Evolutionary conservation across 2,797 vertebrate genomes (phyloP), one percentile per base, ranked within the genome.

Genomic region (Cirrhinus mrigala): DNA sequence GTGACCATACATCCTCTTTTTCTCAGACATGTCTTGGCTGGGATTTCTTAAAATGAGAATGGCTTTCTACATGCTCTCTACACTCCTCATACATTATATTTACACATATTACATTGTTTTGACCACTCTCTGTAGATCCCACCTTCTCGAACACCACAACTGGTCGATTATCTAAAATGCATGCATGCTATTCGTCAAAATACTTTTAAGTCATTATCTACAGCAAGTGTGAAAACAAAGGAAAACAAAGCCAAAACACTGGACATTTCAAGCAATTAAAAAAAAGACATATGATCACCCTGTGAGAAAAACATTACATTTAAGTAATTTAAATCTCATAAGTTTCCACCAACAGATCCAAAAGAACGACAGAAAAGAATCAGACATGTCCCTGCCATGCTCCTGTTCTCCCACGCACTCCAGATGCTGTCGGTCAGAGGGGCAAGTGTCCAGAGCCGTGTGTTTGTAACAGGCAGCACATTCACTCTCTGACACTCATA

Each of bases 401-500:
- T 75, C 33, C 48, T 33, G 46, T 62, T 79, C 70, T 74, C 54
- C 29, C 70, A 78, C 68, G 24, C 62, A 10, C 52, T 83, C 76
- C 86, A 87, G 79, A 78, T 89, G 69, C 87, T 70, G 87, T 80
- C 62, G 60, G 70, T 88, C 85, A 87, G 79, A 82, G 75, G 29
- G 16, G 58, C 64, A 73, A 40, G 78, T 62, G 81, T 73, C 93
- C 94, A 94, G 94, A 92, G 92, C 92, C 92, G 94, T 94, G 93
- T 94, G 94, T 96, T 94, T 94, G 96, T 96, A 96, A 97, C 94
- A 96, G 96, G 95, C 93, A 96, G 93, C 94, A 94, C 94, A 93
- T 94, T 96, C 95, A 89, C 93, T 92, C 94, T 93, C 88, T 88
- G 91, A 96, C 96, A 95, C 96, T 91, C 92, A 93, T 92, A 93